Conservation (phyloP, 2,797 vertebrate species). For the Cyclopterus lumpus region DNA sequence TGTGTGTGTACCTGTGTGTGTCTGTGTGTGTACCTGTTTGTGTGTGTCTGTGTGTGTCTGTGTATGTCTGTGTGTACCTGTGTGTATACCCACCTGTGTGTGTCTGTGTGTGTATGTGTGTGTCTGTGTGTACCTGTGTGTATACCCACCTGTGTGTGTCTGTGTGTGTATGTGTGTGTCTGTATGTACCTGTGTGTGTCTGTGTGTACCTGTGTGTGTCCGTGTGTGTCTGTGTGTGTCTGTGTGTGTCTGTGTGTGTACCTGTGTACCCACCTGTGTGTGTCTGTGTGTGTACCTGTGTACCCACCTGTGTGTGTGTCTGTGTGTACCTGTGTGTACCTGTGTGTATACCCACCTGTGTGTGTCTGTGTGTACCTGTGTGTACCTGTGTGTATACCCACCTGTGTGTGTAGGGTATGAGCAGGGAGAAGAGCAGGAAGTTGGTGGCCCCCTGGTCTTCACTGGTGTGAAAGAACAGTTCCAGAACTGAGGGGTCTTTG, state of each 20-base stretch:
- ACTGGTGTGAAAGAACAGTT: conserved; percentile 95
- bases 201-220: not conserved
- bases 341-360: not conserved
- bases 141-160: not conserved
- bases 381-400: conserved; percentile 17
- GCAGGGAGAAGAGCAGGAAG: conserved; percentile 96
- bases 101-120: conserved; percentile 63
- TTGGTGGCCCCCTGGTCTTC: conserved; percentile 96
- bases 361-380: not conserved
- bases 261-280: not conserved
- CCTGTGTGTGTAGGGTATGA: conserved; percentile 95
- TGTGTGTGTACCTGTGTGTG: not conserved
- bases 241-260: too few species aligned
- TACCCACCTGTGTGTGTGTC: not conserved
- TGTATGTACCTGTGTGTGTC: too few species aligned
- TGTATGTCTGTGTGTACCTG: not conserved
- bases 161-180: too few species aligned
- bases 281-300: not conserved
- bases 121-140: not conserved
- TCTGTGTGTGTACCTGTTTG: not conserved
- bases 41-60: not conserved
- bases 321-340: conserved; percentile 89
- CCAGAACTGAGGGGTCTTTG: conserved; percentile 93
- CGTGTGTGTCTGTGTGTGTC: too few species aligned
- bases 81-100: conserved; percentile 83